Evolutionary conservation across 1,140 invertebrate species (phyloP), one percentile per base, ranked within the genome.

Genomic region (Meteorus sp.): DNA sequence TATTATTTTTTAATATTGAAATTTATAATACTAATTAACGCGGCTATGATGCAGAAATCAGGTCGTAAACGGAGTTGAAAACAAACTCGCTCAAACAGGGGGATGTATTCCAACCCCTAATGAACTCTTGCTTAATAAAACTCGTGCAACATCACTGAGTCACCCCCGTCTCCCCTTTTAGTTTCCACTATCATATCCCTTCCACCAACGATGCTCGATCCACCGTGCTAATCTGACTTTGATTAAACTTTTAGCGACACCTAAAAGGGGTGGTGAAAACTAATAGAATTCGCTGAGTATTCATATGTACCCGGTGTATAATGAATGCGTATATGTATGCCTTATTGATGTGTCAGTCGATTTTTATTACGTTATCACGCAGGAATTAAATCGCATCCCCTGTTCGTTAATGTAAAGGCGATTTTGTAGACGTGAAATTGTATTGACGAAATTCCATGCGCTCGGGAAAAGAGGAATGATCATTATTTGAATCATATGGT

Each of bases 211-310:
- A n/a, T n/a, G n/a, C n/a, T n/a, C n/a, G n/a, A n/a, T n/a, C n/a
- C n/a, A n/a, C n/a, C 54, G 54, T 55, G 74, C 76, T 78, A 78
- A 78, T 78, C 76, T 78, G 76, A 77, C 76, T 78, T 78, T 78
- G 76, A 78, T 78, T 78, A 78, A 78, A 77, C 73, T 78, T 78
- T 78, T 76, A 77, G 74, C 74, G 73, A 77, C 72, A 73, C 69
- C 69, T 69, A 75, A 76, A 74, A 70, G 74, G 59, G 73, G 69
- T 69, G 71, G 64, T 11, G 27, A 35, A 39, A 51, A 33, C 59
- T 59, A 55, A 66, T 63, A 50, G 35, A 51, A 43, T 17, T 23
- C 15, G 31, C n/a, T n/a, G n/a, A n/a, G n/a, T n/a, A n/a, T n/a
- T n/a, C n/a, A n/a, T n/a, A n/a, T n/a, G n/a, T n/a, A n/a, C n/a